A percentile compares a stretch with the other conserved stretches of the same genome.
phyloP scores from a whole-genome alignment of 2,888 invertebrate genomes.

The Mellilla xanthometata region DNA sequence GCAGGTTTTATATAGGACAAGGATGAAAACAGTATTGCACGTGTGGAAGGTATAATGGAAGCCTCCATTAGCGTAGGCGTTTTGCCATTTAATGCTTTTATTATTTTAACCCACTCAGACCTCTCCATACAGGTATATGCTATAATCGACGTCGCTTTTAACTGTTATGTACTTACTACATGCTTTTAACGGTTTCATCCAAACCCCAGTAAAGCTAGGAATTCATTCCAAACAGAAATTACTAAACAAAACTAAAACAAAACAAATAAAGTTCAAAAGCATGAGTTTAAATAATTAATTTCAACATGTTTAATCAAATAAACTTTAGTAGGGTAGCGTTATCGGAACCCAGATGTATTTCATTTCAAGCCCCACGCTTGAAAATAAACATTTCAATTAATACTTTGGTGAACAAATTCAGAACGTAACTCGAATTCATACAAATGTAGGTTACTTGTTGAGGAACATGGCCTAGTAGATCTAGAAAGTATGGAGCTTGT shows the following conservation, averaged over 20 bases:
- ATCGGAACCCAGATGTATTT: slow-evolving; percentile 17
- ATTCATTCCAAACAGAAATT: too few species aligned
- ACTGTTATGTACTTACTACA: too few species aligned
- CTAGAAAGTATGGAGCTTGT: slow-evolving; percentile 12
- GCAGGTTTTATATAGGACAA: slow-evolving; percentile 30
- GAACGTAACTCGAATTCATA: slow-evolving; percentile 15
- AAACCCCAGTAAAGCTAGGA: too few species aligned
- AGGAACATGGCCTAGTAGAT: slow-evolving; percentile 11
- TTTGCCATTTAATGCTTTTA: not conserved
- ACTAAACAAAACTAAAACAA: too few species aligned
- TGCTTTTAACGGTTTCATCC: too few species aligned
- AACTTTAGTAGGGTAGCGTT: slow-evolving; percentile 23
- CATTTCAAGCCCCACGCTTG: slow-evolving; percentile 20
- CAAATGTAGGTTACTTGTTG: slow-evolving; percentile 6
- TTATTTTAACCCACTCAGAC: not conserved
- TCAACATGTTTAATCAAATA: slow-evolving; percentile 26
- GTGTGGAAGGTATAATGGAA: not conserved
- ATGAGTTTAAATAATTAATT: slow-evolving; percentile 11
- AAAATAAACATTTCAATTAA: slow-evolving; percentile 31
- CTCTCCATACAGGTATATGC: too few species aligned
- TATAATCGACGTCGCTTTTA: too few species aligned
- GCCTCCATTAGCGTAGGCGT: not conserved
- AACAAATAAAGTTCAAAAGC: not conserved
- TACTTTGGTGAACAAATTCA: slow-evolving; percentile 27
- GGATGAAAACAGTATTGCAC: not conserved